These are phyloP conservation scores for Vicugna pacos DNA, from an alignment of 2,113 vertebrate species.

Conservation along the genomic window DNA sequence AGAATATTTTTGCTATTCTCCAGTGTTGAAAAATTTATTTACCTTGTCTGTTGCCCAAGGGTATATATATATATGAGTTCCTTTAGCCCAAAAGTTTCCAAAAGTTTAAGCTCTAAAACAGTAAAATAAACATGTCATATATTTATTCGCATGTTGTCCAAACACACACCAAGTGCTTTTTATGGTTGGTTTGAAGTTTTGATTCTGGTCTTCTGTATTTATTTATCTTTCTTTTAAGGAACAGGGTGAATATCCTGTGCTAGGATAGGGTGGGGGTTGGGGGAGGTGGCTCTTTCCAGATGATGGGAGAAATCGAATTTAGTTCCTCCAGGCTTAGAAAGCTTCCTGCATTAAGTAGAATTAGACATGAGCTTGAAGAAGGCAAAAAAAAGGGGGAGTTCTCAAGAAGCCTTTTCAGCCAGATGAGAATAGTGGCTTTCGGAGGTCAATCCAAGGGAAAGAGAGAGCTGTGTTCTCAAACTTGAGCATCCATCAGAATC, in stretches of 20 bases:
- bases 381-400: background rate
- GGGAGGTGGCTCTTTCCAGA: slow-evolving; percentile 39
- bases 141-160: slow-evolving; percentile 62
- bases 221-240: slow-evolving; percentile 76
- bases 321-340: slow-evolving; percentile 22
- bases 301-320: slow-evolving; percentile 33
- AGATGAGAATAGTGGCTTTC: background rate
- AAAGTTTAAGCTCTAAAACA: slow-evolving; percentile 44
- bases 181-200: slow-evolving; percentile 75
- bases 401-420: background rate
- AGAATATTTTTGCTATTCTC: background rate
- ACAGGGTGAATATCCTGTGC: slow-evolving; percentile 74
- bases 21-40: background rate
- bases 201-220: slow-evolving; percentile 72
- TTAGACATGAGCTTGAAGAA: slow-evolving; percentile 52
- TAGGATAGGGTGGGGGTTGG: slow-evolving; percentile 28
- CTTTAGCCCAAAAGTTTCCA: background rate
- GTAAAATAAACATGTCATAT: slow-evolving; percentile 63
- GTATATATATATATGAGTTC: background rate
- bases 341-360: slow-evolving; percentile 7
- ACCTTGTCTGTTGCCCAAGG: background rate
- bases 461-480: background rate
- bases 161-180: slow-evolving; percentile 66
- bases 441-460: background rate
- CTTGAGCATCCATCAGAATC: background rate